A percentile compares a stretch with the other conserved stretches of the same genome.
phyloP scores from a whole-genome alignment of 2,888 invertebrate genomes.

The Linnaemya vulpina region DNA sequence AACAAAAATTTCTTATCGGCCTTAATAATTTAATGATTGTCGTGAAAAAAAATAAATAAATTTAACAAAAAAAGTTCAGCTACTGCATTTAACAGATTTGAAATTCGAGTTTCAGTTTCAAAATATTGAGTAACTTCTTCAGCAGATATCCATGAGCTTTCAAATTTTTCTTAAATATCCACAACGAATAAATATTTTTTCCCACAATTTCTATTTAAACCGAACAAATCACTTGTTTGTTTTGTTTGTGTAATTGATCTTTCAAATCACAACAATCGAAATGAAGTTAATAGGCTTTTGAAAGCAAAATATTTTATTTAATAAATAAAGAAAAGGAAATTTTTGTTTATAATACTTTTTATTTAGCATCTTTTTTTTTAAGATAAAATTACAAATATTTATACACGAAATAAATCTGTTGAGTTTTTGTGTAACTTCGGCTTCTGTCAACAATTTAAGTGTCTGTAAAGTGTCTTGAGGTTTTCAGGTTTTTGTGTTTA shows the following conservation, averaged over 20 bases:
- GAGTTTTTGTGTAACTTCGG: not conserved
- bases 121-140: not conserved
- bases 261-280: conserved; percentile 16
- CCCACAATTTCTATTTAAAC: conserved; percentile 38
- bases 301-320: conserved; percentile 23
- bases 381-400: conserved; percentile 19
- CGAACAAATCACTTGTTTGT: conserved; percentile 47
- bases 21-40: too few relatives aligned
- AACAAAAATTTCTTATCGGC: too few relatives aligned
- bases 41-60: too few relatives aligned
- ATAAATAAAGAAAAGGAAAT: not conserved
- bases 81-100: not conserved
- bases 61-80: too few relatives aligned
- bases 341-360: conserved; percentile 18
- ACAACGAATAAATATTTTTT: conserved; percentile 24
- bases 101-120: not conserved
- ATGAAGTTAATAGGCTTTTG: not conserved
- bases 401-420: not conserved
- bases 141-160: not conserved
- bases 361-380: not conserved
- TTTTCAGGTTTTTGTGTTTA: conserved; percentile 1
- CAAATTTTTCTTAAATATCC: not conserved
- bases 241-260: conserved; percentile 37
- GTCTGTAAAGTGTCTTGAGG: not conserved
- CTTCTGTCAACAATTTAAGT: not conserved